These are phyloP conservation scores for Diachrysia chrysitis DNA, from an alignment of 2,888 invertebrate species.

Conservation along the genomic window DNA sequence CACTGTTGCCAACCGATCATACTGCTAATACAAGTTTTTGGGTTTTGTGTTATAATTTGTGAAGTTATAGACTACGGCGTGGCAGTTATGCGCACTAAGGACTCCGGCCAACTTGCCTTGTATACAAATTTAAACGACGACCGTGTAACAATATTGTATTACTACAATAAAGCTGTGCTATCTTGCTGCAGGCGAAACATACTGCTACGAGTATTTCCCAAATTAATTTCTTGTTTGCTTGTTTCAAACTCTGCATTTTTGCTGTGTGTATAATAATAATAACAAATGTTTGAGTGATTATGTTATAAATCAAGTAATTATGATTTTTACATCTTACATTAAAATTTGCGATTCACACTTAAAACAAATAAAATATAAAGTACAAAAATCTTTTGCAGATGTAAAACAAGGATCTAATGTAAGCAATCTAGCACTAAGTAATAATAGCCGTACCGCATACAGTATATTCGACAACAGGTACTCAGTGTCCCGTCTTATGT, in stretches of 20 bases:
- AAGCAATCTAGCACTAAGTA: neutral
- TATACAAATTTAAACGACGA: neutral
- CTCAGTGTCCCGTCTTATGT: neutral
- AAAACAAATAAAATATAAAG: too few species aligned
- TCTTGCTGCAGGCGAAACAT: neutral
- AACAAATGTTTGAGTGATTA: too few species aligned
- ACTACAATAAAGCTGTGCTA: neutral
- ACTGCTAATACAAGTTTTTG: slow-evolving; percentile 33
- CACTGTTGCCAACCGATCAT: slow-evolving; percentile 46
- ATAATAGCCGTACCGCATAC: neutral
- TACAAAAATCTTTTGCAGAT: too few species aligned
- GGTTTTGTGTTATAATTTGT: slow-evolving; percentile 8
- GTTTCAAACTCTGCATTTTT: neutral
- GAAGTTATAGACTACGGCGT: slow-evolving; percentile 5
- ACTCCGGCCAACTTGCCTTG: neutral
- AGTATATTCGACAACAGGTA: neutral
- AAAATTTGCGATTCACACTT: too few species aligned
- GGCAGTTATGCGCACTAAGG: slow-evolving; percentile 1
- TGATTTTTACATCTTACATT: too few species aligned
- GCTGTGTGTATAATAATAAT: too few species aligned
- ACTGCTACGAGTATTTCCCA: neutral
- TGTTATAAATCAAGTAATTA: too few species aligned
- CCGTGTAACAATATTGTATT: neutral
- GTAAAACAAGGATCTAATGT: neutral
- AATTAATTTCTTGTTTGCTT: neutral